Evolutionary conservation across 2,113 vertebrate species (phyloP), one percentile per base, ranked within the genome.

Genomic region (Cyanoliseus patagonus): DNA sequence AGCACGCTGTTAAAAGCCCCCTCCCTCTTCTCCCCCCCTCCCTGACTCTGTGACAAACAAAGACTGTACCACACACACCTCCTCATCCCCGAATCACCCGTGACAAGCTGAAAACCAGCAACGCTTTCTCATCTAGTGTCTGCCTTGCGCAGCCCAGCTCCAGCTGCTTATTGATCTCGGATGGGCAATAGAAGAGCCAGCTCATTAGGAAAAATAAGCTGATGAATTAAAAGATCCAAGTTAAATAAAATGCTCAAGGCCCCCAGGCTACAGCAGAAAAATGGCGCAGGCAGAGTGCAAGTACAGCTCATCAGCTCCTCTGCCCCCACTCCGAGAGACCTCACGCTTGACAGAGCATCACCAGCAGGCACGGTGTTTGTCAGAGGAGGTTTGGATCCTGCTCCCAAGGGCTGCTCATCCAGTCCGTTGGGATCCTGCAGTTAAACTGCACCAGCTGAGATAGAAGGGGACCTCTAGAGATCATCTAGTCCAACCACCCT

Each of bases 161-260:
- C 66, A 62, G 63, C 86, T 91, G 52, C 83, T 91, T 62, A 94
- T 80, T 0, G 25, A 95, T 94, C 91, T 92, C 37, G 1, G 44
- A 76, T 63, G 81, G 87, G 83, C 81, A 33, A 92, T 13, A 64
- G 64, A 76, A 93, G 80, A 93, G n/a, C 57, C 66, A 92, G 41
- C 62, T 62, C 86, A 73, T 92, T 87, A 95, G 49, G 81, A 79
- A 90, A 91, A 93, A 86, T 52, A 89, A 86, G 77, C 6, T 47
- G 80, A 95, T 92, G 74, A 96, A 95, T 95, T 94, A 92, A 94
- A 92, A 94, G 88, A 94, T 69, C 14, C 27, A 35, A 87, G 81
- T 79, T 85, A 95, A 96, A 94, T 86, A 79, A 96, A 95, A 94
- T 27, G 88, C 59, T 96, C 31, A 7, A 67, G 53, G 76, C 53